Percentiles rank a stretch among this genome's conserved stretches.
These are phyloP conservation scores for Pyrrhosoma nymphula DNA, from an alignment of 2,888 invertebrate genomes.

Conservation along the genomic window DNA sequence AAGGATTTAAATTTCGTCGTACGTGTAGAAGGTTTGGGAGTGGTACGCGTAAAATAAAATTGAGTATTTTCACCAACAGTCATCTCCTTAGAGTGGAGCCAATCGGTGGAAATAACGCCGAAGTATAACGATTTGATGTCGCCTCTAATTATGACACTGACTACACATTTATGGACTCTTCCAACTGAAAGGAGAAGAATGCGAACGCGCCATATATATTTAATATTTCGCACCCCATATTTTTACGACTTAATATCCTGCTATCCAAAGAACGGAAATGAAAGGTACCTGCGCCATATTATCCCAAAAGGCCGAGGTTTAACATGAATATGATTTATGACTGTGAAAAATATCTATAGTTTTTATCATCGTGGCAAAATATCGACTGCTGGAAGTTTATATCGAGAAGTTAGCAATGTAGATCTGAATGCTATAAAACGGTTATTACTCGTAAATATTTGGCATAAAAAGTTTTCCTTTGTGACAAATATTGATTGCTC, in stretches of 20 bases:
- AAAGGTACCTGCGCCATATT: not conserved
- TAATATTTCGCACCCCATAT: not conserved
- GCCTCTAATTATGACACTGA: not conserved
- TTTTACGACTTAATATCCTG: constrained; percentile 11
- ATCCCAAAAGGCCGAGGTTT: not conserved
- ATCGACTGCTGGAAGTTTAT: too few species aligned
- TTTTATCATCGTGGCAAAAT: not conserved
- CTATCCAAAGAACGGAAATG: not conserved
- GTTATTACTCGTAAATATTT: not conserved
- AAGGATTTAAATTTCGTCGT: not conserved
- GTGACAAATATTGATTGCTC: not conserved
- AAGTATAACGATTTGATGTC: not conserved
- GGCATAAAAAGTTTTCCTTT: not conserved
- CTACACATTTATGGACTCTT: not conserved
- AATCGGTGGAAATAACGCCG: not conserved
- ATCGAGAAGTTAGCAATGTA: too few species aligned
- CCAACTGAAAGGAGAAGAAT: not conserved
- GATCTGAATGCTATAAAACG: not conserved
- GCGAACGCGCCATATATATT: not conserved
- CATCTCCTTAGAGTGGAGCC: not conserved
- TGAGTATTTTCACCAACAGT: not conserved
- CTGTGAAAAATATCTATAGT: not conserved
- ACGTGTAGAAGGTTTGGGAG: too few species aligned
- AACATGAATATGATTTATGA: not conserved
- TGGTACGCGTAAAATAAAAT: not conserved